Evolutionary conservation across 2,797 vertebrate species (phyloP).

Genomic region (Mustela erminea): DNA sequence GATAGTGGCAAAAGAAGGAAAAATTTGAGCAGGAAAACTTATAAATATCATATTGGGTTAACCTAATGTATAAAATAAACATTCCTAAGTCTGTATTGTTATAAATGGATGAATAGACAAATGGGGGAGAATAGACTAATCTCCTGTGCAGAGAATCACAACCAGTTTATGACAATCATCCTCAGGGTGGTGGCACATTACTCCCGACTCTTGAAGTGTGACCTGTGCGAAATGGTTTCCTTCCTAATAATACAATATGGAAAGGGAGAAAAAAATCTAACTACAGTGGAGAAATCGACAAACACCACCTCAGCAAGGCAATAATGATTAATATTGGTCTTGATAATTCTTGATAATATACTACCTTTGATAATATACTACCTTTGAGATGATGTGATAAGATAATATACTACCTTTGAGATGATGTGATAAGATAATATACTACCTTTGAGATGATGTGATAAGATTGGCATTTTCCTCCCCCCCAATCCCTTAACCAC

Average conservation of each 20-base stretch:
- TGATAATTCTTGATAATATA: not conserved
- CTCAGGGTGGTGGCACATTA: not conserved
- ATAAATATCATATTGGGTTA: not conserved
- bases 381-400: not conserved
- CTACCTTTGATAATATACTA: not conserved
- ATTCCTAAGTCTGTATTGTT: not conserved
- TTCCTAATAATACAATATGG: not conserved
- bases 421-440: not conserved
- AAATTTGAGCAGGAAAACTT: not conserved
- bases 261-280: not conserved
- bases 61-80: not conserved
- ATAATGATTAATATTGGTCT: not conserved
- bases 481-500: not conserved
- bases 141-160: not conserved
- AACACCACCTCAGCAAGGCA: not conserved
- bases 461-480: not conserved
- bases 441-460: not conserved
- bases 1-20: not conserved
- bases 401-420: not conserved
- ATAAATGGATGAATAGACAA: not conserved
- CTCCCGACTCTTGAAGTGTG: not conserved
- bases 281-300: not conserved
- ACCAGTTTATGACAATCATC: not conserved
- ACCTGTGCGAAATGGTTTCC: not conserved
- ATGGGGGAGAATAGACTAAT: not conserved